Evolutionary conservation across 2,797 vertebrate species (phyloP).

Genomic region (Myripristis murdjan): DNA sequence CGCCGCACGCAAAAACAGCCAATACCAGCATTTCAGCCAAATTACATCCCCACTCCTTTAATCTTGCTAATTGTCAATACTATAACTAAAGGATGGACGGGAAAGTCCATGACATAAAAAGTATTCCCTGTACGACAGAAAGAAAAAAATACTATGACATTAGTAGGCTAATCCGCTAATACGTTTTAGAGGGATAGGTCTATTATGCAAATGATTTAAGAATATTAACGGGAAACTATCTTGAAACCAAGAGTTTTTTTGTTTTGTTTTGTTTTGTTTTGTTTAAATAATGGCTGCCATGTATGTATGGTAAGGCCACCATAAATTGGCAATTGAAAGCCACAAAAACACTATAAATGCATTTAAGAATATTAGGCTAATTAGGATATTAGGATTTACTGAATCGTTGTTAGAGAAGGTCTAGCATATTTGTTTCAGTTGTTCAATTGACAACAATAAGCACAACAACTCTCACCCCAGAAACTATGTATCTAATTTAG

Average conservation of each 20-base stretch:
- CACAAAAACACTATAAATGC: not conserved
- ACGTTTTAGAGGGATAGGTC: not conserved
- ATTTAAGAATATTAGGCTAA: no score
- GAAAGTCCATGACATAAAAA: slow-evolving; percentile 40
- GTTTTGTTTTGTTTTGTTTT: no score
- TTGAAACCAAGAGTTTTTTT: no score
- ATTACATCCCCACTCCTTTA: slow-evolving; percentile 69
- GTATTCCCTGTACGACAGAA: not conserved
- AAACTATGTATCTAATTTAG: not conserved
- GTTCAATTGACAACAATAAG: not conserved
- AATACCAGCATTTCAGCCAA: slow-evolving; percentile 64
- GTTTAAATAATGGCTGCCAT: no score
- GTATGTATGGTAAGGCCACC: no score
- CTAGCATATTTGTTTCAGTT: not conserved
- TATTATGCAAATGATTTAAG: not conserved
- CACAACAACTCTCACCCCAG: no score
- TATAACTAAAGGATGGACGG: slow-evolving; percentile 45
- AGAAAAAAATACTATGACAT: no score
- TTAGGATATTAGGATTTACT: no score
- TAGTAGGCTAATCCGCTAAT: not conserved
- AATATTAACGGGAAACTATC: not conserved
- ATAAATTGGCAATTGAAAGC: not conserved
- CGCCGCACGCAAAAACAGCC: slow-evolving; percentile 62
- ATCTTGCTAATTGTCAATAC: slow-evolving; percentile 80
- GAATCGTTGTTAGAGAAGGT: no score